Evolutionary conservation across 2,888 invertebrate species (phyloP).

Genomic region (Diabrotica balteata): DNA sequence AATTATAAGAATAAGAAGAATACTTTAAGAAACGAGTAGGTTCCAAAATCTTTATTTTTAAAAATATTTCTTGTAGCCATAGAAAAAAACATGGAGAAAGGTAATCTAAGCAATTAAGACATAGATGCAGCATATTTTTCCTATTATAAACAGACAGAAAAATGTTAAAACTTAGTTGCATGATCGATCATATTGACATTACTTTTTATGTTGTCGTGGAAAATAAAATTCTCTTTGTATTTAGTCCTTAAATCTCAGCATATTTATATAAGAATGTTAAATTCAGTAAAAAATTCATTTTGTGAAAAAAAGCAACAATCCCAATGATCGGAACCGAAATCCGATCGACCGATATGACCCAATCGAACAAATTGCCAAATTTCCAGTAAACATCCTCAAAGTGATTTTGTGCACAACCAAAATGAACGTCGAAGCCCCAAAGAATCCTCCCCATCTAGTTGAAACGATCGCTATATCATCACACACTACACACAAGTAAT

Average conservation of each 20-base stretch:
- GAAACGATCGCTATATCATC: constrained; percentile 28
- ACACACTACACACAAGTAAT: constrained; percentile 23
- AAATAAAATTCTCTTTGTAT: no score
- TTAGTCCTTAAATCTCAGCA: no score
- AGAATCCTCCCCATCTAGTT: constrained; percentile 18
- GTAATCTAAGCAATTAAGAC: no score
- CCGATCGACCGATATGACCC: constrained; percentile 18
- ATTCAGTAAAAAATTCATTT: not conserved
- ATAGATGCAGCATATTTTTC: no score
- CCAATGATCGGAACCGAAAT: constrained; percentile 15
- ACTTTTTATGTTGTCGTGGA: no score
- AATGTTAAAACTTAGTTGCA: not conserved
- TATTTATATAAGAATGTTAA: no score
- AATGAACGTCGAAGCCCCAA: constrained; percentile 10
- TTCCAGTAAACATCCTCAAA: constrained; percentile 25
- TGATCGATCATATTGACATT: not conserved
- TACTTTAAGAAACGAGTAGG: no score
- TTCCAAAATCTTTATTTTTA: no score
- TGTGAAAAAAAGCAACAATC: constrained; percentile 9
- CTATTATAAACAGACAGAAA: not conserved
- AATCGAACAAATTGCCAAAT: constrained; percentile 27
- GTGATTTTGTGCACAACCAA: constrained; percentile 19
- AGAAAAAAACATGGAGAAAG: no score
- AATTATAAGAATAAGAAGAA: no score
- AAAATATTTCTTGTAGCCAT: no score